Percentiles rank a stretch among this genome's conserved stretches.
phyloP scores from a whole-genome alignment of 1,140 invertebrate genomes.

The Orussus abietinus region DNA sequence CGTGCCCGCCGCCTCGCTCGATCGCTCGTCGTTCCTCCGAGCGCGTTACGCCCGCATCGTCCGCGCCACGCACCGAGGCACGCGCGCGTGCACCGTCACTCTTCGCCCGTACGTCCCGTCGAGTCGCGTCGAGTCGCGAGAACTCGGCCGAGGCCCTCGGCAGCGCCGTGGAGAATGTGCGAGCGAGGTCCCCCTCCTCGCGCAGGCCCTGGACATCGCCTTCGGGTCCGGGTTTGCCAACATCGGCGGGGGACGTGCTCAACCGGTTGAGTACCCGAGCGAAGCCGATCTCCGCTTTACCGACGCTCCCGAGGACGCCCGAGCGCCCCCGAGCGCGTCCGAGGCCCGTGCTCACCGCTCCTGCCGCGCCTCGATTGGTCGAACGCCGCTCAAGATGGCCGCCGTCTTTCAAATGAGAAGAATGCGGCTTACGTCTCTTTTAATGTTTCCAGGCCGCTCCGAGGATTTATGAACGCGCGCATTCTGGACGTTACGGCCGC shows the following conservation, averaged over 20 bases:
- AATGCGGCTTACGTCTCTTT: too few relatives aligned
- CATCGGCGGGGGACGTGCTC: slow-evolving; percentile 30
- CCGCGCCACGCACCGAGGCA: slow-evolving; percentile 14
- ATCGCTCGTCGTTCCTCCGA: slow-evolving; percentile 5
- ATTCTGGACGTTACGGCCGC: too few relatives aligned
- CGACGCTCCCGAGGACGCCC: background rate
- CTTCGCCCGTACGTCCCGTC: slow-evolving; percentile 11
- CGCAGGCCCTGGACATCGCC: slow-evolving; percentile 33
- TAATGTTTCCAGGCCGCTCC: too few relatives aligned
- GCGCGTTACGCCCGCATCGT: slow-evolving; percentile 15
- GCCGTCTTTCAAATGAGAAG: too few relatives aligned
- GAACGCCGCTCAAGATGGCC: too few relatives aligned
- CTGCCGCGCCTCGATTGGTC: too few relatives aligned
- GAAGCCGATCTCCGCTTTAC: background rate
- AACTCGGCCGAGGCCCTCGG: too few relatives aligned
- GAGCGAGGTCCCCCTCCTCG: slow-evolving; percentile 22
- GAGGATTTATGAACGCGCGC: too few relatives aligned
- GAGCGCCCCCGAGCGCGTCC: too few relatives aligned
- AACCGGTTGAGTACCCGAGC: slow-evolving; percentile 16
- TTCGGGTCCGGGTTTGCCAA: slow-evolving; percentile 24
- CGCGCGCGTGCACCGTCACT: slow-evolving; percentile 12
- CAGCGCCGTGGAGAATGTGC: slow-evolving; percentile 20
- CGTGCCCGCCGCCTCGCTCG: slow-evolving; percentile 1
- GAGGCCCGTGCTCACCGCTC: too few relatives aligned
- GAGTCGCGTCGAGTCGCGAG: slow-evolving; percentile 18